A percentile compares a stretch with the other conserved stretches of the same genome.
phyloP scores from a whole-genome alignment of 2,888 invertebrate species.

The Rapana venosa region DNA sequence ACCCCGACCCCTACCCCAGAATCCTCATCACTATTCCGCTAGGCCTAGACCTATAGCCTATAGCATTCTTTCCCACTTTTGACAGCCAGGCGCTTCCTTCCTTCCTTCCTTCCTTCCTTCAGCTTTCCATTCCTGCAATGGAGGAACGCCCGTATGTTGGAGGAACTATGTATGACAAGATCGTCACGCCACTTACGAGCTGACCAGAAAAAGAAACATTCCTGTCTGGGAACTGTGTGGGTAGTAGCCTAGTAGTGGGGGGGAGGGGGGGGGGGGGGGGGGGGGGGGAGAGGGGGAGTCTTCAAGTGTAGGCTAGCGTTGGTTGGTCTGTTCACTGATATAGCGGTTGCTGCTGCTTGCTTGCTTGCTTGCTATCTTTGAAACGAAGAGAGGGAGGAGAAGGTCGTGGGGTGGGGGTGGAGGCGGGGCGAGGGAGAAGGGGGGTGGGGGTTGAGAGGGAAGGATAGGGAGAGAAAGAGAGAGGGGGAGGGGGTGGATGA shows the following conservation, averaged over 20 bases:
- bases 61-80: too few relatives aligned
- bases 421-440: not conserved
- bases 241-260: not conserved
- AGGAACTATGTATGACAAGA: not conserved
- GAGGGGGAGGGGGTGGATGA: conserved; percentile 23
- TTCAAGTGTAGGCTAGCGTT: not conserved
- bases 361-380: too few relatives aligned
- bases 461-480: not conserved
- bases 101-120: too few relatives aligned
- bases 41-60: too few relatives aligned
- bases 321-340: not conserved
- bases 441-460: not conserved
- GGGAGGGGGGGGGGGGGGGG: not conserved
- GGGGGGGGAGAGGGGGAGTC: not conserved
- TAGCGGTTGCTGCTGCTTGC: too few relatives aligned
- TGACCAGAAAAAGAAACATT: not conserved
- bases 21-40: too few relatives aligned
- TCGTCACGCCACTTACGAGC: not conserved
- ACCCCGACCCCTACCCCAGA: not conserved
- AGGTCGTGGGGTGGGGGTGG: not conserved
- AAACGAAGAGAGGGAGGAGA: not conserved
- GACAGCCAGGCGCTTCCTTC: too few relatives aligned
- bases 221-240: not conserved
- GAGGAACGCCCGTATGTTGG: not conserved
- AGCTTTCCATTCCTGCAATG: not conserved